Conservation (phyloP, 2,113 vertebrate species). For the Xiphophorus couchianus region DNA sequence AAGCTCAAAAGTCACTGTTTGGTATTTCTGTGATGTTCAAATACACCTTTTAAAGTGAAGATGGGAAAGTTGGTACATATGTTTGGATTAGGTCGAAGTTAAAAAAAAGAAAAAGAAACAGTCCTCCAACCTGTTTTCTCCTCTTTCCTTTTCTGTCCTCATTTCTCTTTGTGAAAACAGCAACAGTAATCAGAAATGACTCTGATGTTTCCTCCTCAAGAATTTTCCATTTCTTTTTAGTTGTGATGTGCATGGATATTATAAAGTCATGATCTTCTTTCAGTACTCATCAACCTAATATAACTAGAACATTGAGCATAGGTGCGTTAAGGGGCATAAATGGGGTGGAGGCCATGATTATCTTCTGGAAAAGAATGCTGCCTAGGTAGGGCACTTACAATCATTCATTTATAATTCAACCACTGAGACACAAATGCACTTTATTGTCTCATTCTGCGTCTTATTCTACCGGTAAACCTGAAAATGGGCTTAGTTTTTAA, state of each 20-base stretch:
- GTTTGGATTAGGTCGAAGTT: too few species aligned
- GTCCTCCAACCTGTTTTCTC: not conserved
- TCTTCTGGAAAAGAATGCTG: constrained; percentile 72
- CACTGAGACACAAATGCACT: constrained; percentile 90
- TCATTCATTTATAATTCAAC: constrained; percentile 91
- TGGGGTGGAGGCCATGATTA: constrained; percentile 79
- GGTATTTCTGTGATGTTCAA: too few species aligned
- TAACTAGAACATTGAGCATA: constrained; percentile 55
- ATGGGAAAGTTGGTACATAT: too few species aligned
- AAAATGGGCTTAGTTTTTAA: constrained; percentile 89
- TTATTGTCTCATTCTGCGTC: constrained; percentile 91
- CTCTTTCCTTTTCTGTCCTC: not conserved
- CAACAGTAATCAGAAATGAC: constrained; percentile 25
- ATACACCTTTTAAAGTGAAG: too few species aligned
- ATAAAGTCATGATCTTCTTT: constrained; percentile 79
- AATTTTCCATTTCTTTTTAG: constrained; percentile 36
- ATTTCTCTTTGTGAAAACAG: not conserved
- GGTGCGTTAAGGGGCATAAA: constrained; percentile 58
- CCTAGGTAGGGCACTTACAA: constrained; percentile 84
- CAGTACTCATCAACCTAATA: constrained; percentile 74
- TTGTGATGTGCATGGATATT: constrained; percentile 60
- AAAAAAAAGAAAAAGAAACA: not conserved
- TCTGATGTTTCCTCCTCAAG: constrained; percentile 18
- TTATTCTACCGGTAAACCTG: constrained; percentile 89
- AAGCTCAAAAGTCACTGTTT: too few species aligned